Conservation (phyloP, 2,888 invertebrate species). For the Amiota mariae region DNA sequence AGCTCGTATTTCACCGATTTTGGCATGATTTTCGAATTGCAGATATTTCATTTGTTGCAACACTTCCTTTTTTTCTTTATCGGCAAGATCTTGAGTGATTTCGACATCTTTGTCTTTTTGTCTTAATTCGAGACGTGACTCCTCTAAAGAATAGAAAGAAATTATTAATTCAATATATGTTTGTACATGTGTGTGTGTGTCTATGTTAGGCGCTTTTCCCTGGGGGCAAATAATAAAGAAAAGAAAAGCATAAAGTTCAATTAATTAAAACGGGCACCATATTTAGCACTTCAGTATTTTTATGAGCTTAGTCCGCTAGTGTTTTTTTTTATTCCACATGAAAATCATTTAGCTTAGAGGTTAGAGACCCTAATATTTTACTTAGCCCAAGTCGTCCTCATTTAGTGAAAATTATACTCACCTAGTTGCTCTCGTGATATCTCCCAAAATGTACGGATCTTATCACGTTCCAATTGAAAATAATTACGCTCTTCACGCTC, state of each 20-base stretch:
- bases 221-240: too few species aligned
- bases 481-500: slow-evolving; percentile 96
- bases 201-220: too few species aligned
- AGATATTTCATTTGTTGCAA: slow-evolving; percentile 95
- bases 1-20: slow-evolving; percentile 87
- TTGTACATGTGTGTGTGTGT: neutral
- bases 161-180: neutral
- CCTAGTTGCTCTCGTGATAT: slow-evolving; percentile 92
- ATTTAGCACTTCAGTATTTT: too few species aligned
- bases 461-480: slow-evolving; percentile 95
- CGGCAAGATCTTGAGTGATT: slow-evolving; percentile 89
- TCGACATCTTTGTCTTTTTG: slow-evolving; percentile 91
- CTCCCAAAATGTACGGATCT: slow-evolving; percentile 96
- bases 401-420: slow-evolving; percentile 73
- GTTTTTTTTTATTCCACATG: too few species aligned
- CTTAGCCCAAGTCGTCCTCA: neutral
- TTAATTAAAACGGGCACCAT: too few species aligned
- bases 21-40: slow-evolving; percentile 91
- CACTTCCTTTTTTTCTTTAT: slow-evolving; percentile 88
- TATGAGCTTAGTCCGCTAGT: too few species aligned
- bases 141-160: slow-evolving; percentile 56
- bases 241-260: too few species aligned
- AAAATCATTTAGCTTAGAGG: too few species aligned
- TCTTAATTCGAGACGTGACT: slow-evolving; percentile 75
- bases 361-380: too few species aligned